Percentiles rank a stretch among this genome's conserved stretches.
Conservation (phyloP, 2,797 vertebrate genomes). For the Macrochelys suwanniensis region DNA sequence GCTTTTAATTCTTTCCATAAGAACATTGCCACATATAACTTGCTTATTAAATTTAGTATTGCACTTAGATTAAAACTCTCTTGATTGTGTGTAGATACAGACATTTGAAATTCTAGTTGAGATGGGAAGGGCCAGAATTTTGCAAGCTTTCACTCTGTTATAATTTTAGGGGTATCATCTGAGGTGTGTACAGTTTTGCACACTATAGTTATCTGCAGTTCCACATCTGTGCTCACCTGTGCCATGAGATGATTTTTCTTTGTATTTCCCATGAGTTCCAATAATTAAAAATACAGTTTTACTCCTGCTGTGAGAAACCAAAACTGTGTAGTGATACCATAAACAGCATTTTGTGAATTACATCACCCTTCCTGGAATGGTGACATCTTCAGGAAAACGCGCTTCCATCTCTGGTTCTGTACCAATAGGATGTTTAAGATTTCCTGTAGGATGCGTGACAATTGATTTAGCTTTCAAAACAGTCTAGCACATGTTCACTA, state of each 20-base stretch:
- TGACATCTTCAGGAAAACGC: background rate
- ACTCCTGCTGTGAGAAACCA: background rate
- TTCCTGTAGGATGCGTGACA: background rate
- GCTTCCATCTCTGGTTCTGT: background rate
- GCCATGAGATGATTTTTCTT: background rate
- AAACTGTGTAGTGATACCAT: background rate
- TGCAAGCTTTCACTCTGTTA: background rate
- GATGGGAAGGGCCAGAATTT: background rate
- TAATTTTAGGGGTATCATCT: background rate
- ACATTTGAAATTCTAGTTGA: background rate
- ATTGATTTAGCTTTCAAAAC: background rate
- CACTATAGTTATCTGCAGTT: background rate
- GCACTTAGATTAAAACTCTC: background rate
- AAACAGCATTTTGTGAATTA: background rate
- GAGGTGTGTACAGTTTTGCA: background rate
- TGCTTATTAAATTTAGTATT: background rate
- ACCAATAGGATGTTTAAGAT: background rate
- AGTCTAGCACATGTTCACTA: background rate
- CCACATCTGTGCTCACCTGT: background rate
- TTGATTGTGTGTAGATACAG: background rate
- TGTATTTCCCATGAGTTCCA: background rate
- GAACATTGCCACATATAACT: background rate
- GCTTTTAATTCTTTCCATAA: background rate
- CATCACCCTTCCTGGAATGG: background rate
- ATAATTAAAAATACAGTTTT: background rate